Conservation (phyloP, 2,797 vertebrate species). For the Okamejei kenojei region DNA sequence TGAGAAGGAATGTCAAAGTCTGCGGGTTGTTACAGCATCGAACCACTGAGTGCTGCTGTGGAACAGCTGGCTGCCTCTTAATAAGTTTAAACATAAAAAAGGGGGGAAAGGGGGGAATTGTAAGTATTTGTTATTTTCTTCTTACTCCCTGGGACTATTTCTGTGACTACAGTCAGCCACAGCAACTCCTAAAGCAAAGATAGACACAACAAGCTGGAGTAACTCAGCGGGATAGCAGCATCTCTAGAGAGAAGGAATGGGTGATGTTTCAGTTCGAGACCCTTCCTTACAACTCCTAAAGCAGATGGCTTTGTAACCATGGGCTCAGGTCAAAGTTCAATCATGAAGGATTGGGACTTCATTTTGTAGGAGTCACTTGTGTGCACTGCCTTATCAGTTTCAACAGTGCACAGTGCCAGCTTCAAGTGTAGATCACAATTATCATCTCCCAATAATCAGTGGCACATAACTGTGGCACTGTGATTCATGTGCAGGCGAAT, state of each 20-base stretch:
- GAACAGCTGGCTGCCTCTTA: not conserved
- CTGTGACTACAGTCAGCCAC: not conserved
- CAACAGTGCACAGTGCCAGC: no score
- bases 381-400: no score
- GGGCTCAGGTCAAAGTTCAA: not conserved
- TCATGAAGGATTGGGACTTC: not conserved
- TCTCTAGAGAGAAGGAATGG: no score
- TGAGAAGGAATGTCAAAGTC: not conserved
- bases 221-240: no score
- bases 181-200: not conserved
- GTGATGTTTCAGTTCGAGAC: no score
- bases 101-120: no score
- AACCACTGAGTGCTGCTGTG: slow-evolving; percentile 5
- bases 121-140: not conserved
- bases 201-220: no score
- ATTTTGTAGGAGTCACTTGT: not conserved
- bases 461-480: not conserved
- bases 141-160: not conserved
- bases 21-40: not conserved
- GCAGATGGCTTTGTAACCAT: not conserved
- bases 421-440: not conserved
- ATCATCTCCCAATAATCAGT: not conserved
- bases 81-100: no score
- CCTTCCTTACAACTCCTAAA: no score
- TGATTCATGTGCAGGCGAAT: no score